phyloP scores from a whole-genome alignment of 2,797 vertebrate species.

The Babyrousa celebensis region DNA sequence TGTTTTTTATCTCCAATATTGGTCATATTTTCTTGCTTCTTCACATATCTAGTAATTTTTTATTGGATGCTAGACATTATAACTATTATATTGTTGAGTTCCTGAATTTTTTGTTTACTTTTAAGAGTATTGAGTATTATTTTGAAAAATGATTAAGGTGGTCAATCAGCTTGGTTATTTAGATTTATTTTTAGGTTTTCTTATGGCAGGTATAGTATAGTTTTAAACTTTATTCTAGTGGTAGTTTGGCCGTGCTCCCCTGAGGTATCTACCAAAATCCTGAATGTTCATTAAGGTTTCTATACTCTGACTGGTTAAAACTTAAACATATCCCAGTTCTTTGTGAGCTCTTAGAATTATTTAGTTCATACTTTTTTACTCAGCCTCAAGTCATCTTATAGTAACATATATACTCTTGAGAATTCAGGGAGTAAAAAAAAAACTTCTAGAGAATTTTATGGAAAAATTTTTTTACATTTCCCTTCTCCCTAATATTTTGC shows the following conservation, averaged over 20 bases:
- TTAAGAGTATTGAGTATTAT: background rate
- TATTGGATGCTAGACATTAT: constrained; percentile 67
- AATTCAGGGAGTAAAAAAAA: background rate
- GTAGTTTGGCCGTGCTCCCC: background rate
- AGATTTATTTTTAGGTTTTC: constrained; percentile 48
- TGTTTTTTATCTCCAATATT: background rate
- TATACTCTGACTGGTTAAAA: background rate
- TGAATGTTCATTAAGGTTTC: background rate
- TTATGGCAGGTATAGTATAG: background rate
- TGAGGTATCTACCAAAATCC: background rate
- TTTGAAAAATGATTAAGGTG: constrained; percentile 13
- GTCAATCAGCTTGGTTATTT: background rate
- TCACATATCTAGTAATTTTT: constrained; percentile 79
- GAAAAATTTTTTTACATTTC: background rate
- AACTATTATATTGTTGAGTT: background rate
- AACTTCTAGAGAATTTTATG: background rate
- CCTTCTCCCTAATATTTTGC: background rate
- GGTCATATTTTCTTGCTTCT: background rate
- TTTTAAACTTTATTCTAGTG: background rate
- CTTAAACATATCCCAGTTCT: background rate
- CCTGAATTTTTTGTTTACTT: background rate
- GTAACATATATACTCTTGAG: background rate
- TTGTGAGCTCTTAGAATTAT: background rate
- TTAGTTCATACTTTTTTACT: constrained; percentile 5
- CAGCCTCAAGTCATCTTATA: background rate